Evolutionary conservation across 2,113 vertebrate species (phyloP).

Genomic region (Thomomys bottae): DNA sequence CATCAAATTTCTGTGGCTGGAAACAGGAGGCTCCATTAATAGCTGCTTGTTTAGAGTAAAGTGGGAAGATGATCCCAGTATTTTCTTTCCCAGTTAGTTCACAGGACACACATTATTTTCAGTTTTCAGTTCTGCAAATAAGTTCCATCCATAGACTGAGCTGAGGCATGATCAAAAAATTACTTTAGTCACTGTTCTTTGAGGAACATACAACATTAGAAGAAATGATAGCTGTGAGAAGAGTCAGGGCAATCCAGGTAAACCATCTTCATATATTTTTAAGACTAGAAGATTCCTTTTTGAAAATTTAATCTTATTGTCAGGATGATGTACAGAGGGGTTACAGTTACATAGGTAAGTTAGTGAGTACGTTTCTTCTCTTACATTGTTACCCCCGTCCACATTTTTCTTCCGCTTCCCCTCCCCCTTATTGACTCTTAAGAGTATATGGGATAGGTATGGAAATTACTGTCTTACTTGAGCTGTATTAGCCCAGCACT

Average conservation of each 20-base stretch:
- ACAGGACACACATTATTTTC: background rate
- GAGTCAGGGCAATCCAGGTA: background rate
- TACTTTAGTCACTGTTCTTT: background rate
- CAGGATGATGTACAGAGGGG: too few relatives aligned
- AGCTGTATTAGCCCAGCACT: background rate
- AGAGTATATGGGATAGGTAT: background rate
- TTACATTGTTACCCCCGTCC: too few relatives aligned
- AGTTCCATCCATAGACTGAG: background rate
- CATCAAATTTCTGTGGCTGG: slow-evolving; percentile 26
- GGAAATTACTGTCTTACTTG: background rate
- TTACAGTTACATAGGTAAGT: too few relatives aligned
- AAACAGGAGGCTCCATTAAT: slow-evolving; percentile 4
- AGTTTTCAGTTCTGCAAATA: background rate
- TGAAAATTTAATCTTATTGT: too few relatives aligned
- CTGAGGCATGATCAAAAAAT: background rate
- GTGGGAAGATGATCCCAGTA: background rate
- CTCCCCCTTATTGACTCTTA: slow-evolving; percentile 9
- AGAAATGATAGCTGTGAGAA: background rate
- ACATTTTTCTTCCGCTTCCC: too few relatives aligned
- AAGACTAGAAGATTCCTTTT: slow-evolving; percentile 26
- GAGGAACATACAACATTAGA: background rate
- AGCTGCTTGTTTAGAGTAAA: slow-evolving; percentile 12
- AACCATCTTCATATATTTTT: slow-evolving; percentile 27
- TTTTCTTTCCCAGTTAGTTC: background rate
- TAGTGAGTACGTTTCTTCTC: too few relatives aligned